Evolutionary conservation across 2,888 invertebrate species (phyloP).

Genomic region (Dexiosoma caninum): DNA sequence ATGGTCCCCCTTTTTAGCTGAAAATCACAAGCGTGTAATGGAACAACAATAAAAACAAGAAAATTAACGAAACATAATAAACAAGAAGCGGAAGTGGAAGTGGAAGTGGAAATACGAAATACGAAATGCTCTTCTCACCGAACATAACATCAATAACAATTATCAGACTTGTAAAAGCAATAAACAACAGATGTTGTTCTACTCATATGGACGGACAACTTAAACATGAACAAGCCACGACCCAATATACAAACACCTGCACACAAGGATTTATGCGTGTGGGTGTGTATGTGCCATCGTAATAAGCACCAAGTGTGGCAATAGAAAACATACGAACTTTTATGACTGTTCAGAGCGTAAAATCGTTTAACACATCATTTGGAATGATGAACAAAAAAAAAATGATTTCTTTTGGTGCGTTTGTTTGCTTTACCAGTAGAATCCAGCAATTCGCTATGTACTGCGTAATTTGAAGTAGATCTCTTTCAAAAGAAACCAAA

Average conservation of each 20-base stretch:
- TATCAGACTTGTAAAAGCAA: conserved; percentile 58
- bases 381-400: background rate
- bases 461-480: too few relatives aligned
- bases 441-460: too few relatives aligned
- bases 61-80: background rate
- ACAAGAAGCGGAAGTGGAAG: background rate
- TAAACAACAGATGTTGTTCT: conserved; percentile 54
- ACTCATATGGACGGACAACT: background rate
- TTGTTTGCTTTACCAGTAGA: too few relatives aligned
- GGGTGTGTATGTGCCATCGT: background rate
- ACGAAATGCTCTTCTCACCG: too few relatives aligned
- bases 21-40: background rate
- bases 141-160: conserved; percentile 58
- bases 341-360: conserved; percentile 44
- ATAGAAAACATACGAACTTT: conserved; percentile 27
- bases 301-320: conserved; percentile 30
- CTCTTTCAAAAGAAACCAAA: too few relatives aligned
- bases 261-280: background rate
- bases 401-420: too few relatives aligned
- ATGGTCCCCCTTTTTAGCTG: too few relatives aligned
- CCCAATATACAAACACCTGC: too few relatives aligned
- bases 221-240: background rate
- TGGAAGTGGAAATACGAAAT: too few relatives aligned
- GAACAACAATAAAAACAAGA: background rate
- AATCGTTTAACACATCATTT: conserved; percentile 62